Base-by-base conservation (phyloP, 2,888 invertebrate species). In the Sinhomidia bicolor region DNA sequence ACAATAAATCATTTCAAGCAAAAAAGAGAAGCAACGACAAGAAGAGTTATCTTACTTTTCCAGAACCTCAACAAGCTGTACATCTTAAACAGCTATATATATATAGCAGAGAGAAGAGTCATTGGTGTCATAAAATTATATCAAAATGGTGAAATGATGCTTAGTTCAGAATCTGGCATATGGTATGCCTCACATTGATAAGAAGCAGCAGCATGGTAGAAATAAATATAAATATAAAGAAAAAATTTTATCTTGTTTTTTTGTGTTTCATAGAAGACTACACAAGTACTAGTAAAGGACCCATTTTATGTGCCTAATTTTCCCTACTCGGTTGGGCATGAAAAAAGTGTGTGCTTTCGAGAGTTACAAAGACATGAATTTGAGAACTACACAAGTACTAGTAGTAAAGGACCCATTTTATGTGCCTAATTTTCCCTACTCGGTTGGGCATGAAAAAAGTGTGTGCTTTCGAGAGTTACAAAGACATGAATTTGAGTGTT, bases 401-500 rank as follows among this genome's bases (percentile, higher is more conserved):
- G n/a, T 60, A 57, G 2, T 6, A 1, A 6, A 26, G 26, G 29
- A 65, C 26, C 26, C 60, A 60, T 60, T 26, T 60, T 26, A 6
- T 17, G 62, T 62, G 29, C 29, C 62, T 68, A 68, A 68, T 36
- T 68, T 36, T 68, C 36, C 68, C 7, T 7, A 68, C 17, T 36
- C n/a, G 4, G 51, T 78, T 54, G 17, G 54, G 51, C 23, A 26
- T 51, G 54, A 20, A 78, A 44, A 74, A 51, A 74, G n/a, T n/a
- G n/a, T 17, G n/a, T 76, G 32, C 36, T 32, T 20, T 71, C 20
- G n/a, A 57, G 57, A 79, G n/a, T 9, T 44, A 20, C 23, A 71
- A 41, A 71, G 17, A 71, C 71, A 41, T 44, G 44, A 36, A 80
- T 60, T 80, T 44, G 62, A 54, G n/a, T 80, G 62, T 26, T 80